Evolutionary conservation across 2,113 vertebrate species (phyloP), one percentile per base, ranked within the genome.

Genomic region (Corvus moneduloides): DNA sequence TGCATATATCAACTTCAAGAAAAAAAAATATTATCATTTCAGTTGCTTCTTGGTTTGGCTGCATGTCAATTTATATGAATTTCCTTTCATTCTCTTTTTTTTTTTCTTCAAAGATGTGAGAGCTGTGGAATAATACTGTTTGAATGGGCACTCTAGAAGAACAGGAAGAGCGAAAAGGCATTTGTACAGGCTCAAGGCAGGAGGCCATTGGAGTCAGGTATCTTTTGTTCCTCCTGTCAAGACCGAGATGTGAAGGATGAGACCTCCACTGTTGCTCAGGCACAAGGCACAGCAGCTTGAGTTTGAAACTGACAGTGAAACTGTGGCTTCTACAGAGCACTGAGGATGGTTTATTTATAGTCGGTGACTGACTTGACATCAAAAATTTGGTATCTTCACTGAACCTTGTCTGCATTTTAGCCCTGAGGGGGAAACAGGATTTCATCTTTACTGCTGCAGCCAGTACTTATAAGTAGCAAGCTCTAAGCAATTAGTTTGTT

Each of bases 251-350:
- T 0, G 0, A 67, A 68, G 43, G 22, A 55, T 75, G 56, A 74
- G 44, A 46, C 28, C 41, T 30, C 55, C 9, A 18, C 18, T 69
- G 27, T 5, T 43, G 28, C 51, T 49, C 27, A 56, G 27, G 67
- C 27, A 79, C 28, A 58, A 83, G 27, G 41, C 26, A 78, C 26
- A 87, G 24, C 9, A 55, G 15, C 52, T 55, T 33, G 32, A 67
- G 5, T 55, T n/a, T 39, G 28, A 93, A 84, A 32, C 22, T 46
- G 35, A 59, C 23, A 55, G 52, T 33, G 46, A 75, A 72, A 51
- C 5, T 35, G 24, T 41, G 62, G 13, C 35, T 85, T 82, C 35
- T 62, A 2, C 17, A 48, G 7, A 30, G 11, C 0, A 0, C 46
- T 54, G 43, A 91, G 39, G 27, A 59, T 30, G 18, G 44, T 10